These are phyloP conservation scores for Mallotus villosus DNA, from an alignment of 2,797 vertebrate species.

Conservation along the genomic window DNA sequence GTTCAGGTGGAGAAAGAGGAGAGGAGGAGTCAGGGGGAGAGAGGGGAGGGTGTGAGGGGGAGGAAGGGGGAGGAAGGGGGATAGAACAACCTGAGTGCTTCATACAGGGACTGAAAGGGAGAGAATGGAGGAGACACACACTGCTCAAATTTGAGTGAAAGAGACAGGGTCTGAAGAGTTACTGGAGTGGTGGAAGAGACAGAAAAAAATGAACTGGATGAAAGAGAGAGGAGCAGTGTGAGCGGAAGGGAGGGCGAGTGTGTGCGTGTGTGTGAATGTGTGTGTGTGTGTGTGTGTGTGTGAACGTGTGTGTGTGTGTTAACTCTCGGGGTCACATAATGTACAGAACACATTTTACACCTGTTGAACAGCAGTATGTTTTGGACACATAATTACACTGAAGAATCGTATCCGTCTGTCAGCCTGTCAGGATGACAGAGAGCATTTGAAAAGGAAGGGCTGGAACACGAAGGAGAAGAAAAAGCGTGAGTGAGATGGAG, in stretches of 20 bases:
- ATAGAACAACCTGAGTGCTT: not conserved
- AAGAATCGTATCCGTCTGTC: conserved; percentile 63
- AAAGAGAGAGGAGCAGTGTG: not conserved
- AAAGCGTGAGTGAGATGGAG: conserved; percentile 28
- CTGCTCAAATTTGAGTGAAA: not conserved
- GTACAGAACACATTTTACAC: conserved; percentile 69
- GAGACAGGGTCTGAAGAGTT: not conserved
- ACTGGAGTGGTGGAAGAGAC: conserved; percentile 14
- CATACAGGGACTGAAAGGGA: not conserved
- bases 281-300: not conserved
- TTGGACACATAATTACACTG: conserved; percentile 67
- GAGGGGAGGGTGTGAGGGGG: conserved; percentile 23
- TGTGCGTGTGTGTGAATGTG: not conserved
- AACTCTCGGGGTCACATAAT: conserved; percentile 42
- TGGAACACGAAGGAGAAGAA: too few relatives aligned
- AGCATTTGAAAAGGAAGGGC: not conserved
- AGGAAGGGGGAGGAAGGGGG: not conserved
- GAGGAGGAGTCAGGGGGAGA: conserved; percentile 10
- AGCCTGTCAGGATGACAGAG: conserved; percentile 43
- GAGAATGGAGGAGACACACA: not conserved
- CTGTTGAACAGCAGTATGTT: conserved; percentile 72
- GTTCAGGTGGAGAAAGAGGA: conserved; percentile 37
- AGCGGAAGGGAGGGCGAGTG: not conserved
- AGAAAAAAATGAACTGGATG: not conserved
- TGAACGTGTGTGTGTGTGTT: not conserved